These are phyloP conservation scores for Pyrocoelia pectoralis DNA, from an alignment of 2,888 invertebrate genomes.

Conservation along the genomic window DNA sequence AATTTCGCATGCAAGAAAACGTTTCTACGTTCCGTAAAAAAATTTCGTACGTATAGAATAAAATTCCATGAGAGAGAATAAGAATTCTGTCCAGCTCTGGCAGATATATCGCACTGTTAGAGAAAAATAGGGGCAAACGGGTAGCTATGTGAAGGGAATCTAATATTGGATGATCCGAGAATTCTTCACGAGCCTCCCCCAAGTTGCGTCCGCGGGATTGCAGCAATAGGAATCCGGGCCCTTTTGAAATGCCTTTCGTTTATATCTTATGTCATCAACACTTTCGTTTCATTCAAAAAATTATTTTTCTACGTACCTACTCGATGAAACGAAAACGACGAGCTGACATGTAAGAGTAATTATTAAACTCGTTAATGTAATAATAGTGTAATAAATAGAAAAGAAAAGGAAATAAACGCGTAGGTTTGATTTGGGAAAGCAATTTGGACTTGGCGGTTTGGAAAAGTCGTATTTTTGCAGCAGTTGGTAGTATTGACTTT, in stretches of 20 bases:
- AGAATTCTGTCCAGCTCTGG: constrained; percentile 49
- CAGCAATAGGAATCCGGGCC: constrained; percentile 54
- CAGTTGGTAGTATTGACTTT: constrained; percentile 38
- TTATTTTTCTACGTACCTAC: too few species aligned
- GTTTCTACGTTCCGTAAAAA: constrained; percentile 19
- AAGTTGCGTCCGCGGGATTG: constrained; percentile 56
- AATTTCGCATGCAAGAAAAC: constrained; percentile 28
- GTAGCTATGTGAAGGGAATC: constrained; percentile 55
- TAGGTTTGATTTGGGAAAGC: constrained; percentile 25
- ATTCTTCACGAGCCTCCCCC: constrained; percentile 56
- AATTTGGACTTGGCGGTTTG: constrained; percentile 33
- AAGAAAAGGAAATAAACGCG: neutral
- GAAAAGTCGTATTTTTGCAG: constrained; percentile 40
- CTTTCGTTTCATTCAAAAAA: neutral
- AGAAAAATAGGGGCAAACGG: constrained; percentile 49
- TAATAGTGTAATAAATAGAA: neutral
- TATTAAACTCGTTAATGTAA: too few species aligned
- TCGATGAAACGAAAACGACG: too few species aligned
- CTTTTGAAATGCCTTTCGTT: constrained; percentile 37
- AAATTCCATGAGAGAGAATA: constrained; percentile 39
- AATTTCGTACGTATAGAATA: constrained; percentile 20
- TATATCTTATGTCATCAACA: constrained; percentile 34
- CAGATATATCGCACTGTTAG: constrained; percentile 46
- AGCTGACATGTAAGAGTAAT: too few species aligned
- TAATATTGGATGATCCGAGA: constrained; percentile 58